Evolutionary conservation across 2,113 vertebrate species (phyloP).

Genomic region (Pogona vitticeps): DNA sequence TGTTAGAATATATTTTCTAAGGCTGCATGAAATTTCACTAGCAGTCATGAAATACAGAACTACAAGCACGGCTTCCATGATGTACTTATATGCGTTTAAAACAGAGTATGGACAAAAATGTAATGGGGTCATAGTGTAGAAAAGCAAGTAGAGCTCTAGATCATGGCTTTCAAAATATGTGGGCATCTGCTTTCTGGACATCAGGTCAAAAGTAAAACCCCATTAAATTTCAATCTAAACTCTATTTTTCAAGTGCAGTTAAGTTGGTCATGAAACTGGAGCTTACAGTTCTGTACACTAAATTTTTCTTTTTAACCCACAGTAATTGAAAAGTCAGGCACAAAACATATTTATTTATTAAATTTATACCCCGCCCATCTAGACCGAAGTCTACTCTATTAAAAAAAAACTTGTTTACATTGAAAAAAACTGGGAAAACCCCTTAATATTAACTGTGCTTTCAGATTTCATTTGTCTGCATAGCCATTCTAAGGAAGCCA

Average conservation of each 20-base stretch:
- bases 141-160: neutral
- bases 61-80: neutral
- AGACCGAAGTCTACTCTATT: too few relatives aligned
- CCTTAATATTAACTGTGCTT: neutral
- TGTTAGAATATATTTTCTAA: neutral
- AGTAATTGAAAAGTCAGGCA: neutral
- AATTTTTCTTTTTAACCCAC: constrained; percentile 12
- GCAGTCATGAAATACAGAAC: neutral
- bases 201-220: neutral
- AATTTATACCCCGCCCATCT: too few relatives aligned
- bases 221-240: neutral
- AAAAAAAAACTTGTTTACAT: neutral
- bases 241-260: constrained; percentile 15
- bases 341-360: too few relatives aligned
- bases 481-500: neutral
- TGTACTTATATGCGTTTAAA: constrained; percentile 26
- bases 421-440: neutral
- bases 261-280: neutral
- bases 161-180: constrained; percentile 6
- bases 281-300: fast-evolving
- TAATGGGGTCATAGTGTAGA: neutral
- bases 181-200: neutral
- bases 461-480: constrained; percentile 37
- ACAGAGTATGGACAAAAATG: neutral
- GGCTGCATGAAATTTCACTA: neutral